phyloP scores from a whole-genome alignment of 30 jellyfish, hydroid and myxozoan species.

The Aurelia aurita complex sp. Pacific region DNA sequence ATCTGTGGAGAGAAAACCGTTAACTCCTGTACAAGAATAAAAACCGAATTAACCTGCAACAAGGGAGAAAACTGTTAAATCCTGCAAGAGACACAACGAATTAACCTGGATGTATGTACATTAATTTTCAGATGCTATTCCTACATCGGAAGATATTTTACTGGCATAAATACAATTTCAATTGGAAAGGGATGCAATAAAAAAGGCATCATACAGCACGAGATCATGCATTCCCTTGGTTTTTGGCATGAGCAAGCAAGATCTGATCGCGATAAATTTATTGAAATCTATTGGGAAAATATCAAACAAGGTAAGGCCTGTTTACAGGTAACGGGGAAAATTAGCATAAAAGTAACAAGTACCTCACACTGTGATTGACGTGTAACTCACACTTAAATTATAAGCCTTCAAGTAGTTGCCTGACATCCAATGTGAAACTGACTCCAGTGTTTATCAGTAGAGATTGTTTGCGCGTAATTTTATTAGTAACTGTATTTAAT shows the following conservation, averaged over 20 bases:
- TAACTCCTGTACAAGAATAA: too few species aligned
- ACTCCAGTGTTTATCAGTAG: too few species aligned
- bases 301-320: conserved; percentile 14
- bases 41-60: too few species aligned
- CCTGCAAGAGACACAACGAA: too few species aligned
- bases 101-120: not conserved
- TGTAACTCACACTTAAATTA: too few species aligned
- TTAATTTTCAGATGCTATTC: conserved; percentile 41
- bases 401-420: too few species aligned
- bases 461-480: too few species aligned
- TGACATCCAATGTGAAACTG: too few species aligned
- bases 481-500: too few species aligned
- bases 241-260: conserved; percentile 50
- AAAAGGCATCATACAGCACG: conserved; percentile 36
- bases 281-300: conserved; percentile 43
- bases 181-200: conserved; percentile 29
- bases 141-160: conserved; percentile 26
- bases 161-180: conserved; percentile 11
- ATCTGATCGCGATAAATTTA: conserved; percentile 17
- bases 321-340: too few species aligned
- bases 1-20: too few species aligned
- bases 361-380: not conserved
- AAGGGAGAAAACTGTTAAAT: too few species aligned
- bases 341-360: not conserved
- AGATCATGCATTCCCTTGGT: conserved; percentile 40